Evolutionary conservation across 2,888 invertebrate species (phyloP), one percentile per base, ranked within the genome.

Genomic region (Trichopoda pennipes): DNA sequence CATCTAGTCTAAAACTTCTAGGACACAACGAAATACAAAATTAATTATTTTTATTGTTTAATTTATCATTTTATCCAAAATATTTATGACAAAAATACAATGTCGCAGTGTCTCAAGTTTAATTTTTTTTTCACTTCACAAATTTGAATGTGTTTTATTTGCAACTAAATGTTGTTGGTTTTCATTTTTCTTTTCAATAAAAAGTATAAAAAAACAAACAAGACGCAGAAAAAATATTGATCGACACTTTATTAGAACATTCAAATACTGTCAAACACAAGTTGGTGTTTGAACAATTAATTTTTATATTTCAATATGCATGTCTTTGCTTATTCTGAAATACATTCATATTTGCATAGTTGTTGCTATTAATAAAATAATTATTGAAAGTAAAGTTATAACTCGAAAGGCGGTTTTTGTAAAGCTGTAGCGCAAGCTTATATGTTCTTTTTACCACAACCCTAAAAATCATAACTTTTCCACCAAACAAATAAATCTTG

Each of bases 261-360:
- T 51, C n/a, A 51, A 63, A 55, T 63, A 63, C 44, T 61, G 23
- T 63, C 55, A 70, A 77, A 70, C 53, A 56, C 55, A 47, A 77
- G 47, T 69, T 55, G 55, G 53, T 53, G 60, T 51, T 73, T 23
- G 55, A 78, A 60, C 70, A 78, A 72, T 58, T 44, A 58, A 1
- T 28, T 32, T 58, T 60, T 44, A 23, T 28, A 23, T 58, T 61
- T 47, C 28, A 69, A 56, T 19, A 68, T 49, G 14, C 38, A 28
- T 56, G 16, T 42, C 19, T 64, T 75, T 58, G 28, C 56, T 2
- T 4, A 28, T 70, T 23, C 17, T 28, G 12, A 19, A 42, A 53
- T 14, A 76, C 44, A 61, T 44, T 35, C 3, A 17, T 72, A 60
- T 66, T 66, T 79, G 72, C 72, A 66, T 73, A 73, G 53, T 51